These are phyloP conservation scores for Antheraea assamensis DNA, from an alignment of 2,888 invertebrate genomes.

Conservation along the genomic window DNA sequence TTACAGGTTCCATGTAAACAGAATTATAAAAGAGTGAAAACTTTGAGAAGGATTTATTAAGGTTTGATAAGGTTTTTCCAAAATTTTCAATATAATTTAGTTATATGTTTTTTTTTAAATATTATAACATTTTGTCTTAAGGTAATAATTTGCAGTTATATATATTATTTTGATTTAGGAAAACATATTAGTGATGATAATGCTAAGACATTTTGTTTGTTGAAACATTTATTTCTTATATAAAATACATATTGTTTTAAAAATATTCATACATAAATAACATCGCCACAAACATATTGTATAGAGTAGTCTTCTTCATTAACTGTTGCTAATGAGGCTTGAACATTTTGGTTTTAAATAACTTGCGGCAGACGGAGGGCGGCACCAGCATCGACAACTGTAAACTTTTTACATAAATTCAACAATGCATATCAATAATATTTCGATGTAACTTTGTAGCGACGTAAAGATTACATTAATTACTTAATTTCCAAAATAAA, in stretches of 20 bases:
- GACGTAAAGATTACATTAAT: conserved; percentile 33
- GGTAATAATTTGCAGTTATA: background rate
- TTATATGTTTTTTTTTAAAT: too few species aligned
- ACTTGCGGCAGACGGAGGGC: conserved; percentile 68
- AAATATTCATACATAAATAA: conserved; percentile 45
- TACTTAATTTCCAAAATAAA: background rate
- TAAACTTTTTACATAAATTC: conserved; percentile 72
- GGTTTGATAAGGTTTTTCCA: too few species aligned
- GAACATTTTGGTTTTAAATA: conserved; percentile 78
- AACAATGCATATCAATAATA: conserved; percentile 69
- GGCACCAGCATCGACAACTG: conserved; percentile 50
- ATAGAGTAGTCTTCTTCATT: conserved; percentile 74
- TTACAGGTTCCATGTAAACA: too few species aligned
- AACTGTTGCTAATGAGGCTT: conserved; percentile 80
- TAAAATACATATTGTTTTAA: conserved; percentile 5
- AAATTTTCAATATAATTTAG: too few species aligned
- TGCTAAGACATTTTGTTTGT: background rate
- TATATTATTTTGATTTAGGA: background rate
- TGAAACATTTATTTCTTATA: background rate
- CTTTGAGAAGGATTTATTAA: too few species aligned
- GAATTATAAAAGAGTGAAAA: too few species aligned
- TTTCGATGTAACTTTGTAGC: conserved; percentile 63
- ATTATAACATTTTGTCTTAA: background rate
- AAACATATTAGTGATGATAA: too few species aligned
- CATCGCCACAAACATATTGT: conserved; percentile 59